These are phyloP conservation scores for Xestia xanthographa DNA, from an alignment of 2,888 invertebrate genomes.

Conservation along the genomic window DNA sequence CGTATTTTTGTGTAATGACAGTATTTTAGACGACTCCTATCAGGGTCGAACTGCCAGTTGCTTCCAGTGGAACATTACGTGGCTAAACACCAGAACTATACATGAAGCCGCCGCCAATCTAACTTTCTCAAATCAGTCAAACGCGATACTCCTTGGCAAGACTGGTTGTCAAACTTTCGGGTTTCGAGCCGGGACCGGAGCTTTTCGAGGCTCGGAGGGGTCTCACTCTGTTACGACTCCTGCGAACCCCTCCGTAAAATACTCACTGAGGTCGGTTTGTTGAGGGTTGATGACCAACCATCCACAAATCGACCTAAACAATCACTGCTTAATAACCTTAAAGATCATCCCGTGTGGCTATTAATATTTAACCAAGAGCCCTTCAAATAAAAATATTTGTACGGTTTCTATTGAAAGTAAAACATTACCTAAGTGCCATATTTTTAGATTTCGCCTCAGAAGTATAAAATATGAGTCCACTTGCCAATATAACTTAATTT, in stretches of 20 bases:
- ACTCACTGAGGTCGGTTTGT: no score
- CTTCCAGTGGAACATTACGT: neutral
- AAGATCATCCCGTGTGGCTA: neutral
- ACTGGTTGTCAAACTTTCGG: neutral
- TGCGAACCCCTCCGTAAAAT: neutral
- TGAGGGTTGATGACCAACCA: neutral
- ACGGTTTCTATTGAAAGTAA: neutral
- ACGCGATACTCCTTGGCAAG: neutral
- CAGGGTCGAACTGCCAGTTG: no score
- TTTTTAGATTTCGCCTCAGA: neutral
- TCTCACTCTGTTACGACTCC: no score
- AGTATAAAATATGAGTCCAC: neutral
- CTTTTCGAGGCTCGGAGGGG: no score
- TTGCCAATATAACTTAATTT: conserved; percentile 3
- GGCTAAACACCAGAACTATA: neutral
- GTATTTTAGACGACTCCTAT: neutral
- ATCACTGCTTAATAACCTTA: neutral
- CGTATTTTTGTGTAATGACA: neutral
- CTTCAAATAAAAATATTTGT: neutral
- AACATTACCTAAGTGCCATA: neutral
- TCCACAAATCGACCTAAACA: neutral
- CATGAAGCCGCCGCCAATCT: neutral
- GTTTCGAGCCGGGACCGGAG: no score
- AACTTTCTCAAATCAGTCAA: no score
- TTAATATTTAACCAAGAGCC: neutral